Base-by-base conservation (phyloP, 2,797 vertebrate species). In the Gallinago nigripennis region DNA sequence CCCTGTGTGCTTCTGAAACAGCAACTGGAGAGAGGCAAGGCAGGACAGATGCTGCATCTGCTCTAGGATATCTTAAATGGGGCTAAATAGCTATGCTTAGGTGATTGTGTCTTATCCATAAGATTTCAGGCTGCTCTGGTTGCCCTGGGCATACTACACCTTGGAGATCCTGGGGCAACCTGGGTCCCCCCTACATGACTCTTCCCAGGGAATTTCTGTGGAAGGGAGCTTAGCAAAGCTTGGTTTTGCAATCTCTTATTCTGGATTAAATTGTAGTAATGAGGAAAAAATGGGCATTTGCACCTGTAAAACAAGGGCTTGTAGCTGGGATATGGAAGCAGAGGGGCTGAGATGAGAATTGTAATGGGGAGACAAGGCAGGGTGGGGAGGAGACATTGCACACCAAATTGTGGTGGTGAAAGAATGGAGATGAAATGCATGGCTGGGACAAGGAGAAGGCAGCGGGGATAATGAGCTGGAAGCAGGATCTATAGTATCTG, bases 151-250 rank as follows among this genome's bases (percentile, higher is more conserved):
- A 7, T n/a, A 16, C 46, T 71, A 31, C 63, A 54, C 21, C 43
- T 56, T 60, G 0, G 6, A 33, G 30, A 39, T 57, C 6, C 46
- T 12, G 35, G 23, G 27, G 20, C 1, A 1, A 65, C 17, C 27
- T 57, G 19, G 16, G 11, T 41, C 27, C 39, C 66, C 14, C 20
- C 53, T 48, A 37, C 15, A 8, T 20, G 25, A 15, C 37, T 76
- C 14, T 58, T 66, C 24, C 21, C 18, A 10, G 45, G 51, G 24
- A 39, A 31, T 11, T 60, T 65, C 31, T 53, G 20, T 48, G 24
- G 58, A 81, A 63, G 8, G 6, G 4, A 9, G 17, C 1, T 1
- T 4, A 37, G 31, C 4, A 5, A 80, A 56, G 27, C 41, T 60
- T 0, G 2, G 16, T 48, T 83, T 64, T 2, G 1, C 12, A 30